Percentiles rank a stretch among this genome's conserved stretches.
Conservation (phyloP, 2,113 vertebrate genomes). For the Myrmecobius fasciatus region DNA sequence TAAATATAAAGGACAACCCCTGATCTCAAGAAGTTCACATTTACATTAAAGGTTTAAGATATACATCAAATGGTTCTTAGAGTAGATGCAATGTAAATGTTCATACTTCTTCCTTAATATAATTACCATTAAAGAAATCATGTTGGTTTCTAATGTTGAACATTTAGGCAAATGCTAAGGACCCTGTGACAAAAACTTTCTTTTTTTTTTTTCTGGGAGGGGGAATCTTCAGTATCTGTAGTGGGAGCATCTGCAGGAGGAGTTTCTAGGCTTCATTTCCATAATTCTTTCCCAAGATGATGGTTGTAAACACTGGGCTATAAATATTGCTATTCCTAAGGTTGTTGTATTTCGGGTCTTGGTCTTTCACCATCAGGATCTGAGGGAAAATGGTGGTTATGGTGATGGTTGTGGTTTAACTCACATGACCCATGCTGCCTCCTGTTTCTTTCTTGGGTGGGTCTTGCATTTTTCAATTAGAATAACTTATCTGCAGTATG, state of each 20-base stretch:
- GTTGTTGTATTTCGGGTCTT: neutral
- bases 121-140: neutral
- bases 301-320: neutral
- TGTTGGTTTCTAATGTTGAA: neutral
- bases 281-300: neutral
- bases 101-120: neutral
- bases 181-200: neutral
- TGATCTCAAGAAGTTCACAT: neutral
- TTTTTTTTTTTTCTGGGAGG: too few species aligned
- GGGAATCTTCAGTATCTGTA: neutral
- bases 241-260: neutral
- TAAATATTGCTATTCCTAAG: neutral
- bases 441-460: neutral
- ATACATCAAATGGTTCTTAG: neutral
- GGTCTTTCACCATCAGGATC: neutral
- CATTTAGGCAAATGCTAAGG: neutral
- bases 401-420: neutral
- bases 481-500: neutral
- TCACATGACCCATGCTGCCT: neutral
- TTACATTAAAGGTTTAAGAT: neutral
- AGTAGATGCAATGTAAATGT: neutral
- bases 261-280: neutral
- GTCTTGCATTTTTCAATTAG: neutral
- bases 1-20: neutral
- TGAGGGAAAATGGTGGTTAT: neutral